Base-by-base conservation (phyloP, 2,113 vertebrate species). In the Centropus unirufus region DNA sequence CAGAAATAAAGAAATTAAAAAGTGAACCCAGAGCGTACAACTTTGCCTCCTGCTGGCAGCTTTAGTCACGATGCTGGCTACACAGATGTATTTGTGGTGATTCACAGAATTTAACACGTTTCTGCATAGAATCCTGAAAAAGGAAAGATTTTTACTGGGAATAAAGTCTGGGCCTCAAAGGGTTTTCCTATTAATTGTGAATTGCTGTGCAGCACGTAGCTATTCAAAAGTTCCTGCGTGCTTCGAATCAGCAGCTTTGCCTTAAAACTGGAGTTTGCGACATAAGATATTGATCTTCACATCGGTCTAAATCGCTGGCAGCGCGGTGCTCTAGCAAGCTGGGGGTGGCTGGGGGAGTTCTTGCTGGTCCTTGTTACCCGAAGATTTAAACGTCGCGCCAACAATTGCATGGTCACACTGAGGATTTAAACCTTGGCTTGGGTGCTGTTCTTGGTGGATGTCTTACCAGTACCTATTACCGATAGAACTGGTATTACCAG, bases 181-280 rank as follows among this genome's bases (percentile, higher is more conserved):
- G 55, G 13, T 68, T 52, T 86, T 90, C 18, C 36, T 46, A 22
- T 34, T 63, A 30, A 23, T 40, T 58, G 8, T 11, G 24, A 68
- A 1, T 24, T 78, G 27, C 40, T 73, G 13, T 62, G 15, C 17
- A 63, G 57, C 17, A 58, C 1, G 0, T n/a, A 14, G 8, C 66
- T 54, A 3, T 61, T 72, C 10, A 18, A 11, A 83, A 74, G 75
- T 64, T 30, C 8, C 30, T 61, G 3, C 0, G 3, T 36, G 21
- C 58, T 76, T 73, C 21, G 82, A 91, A 44, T 57, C 1, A 14
- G n/a, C 24, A 39, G 4, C 12, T 52, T 8, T 67, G 11, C n/a
- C 61, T 40, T 21, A 72, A 36, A 75, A 32, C 6, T 18, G 10
- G 57, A 77, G 24, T 72, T 78, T 87, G 39, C 51, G 70, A 46